phyloP scores from a whole-genome alignment of 2,888 invertebrate genomes.

The Calliphora vomitoria region DNA sequence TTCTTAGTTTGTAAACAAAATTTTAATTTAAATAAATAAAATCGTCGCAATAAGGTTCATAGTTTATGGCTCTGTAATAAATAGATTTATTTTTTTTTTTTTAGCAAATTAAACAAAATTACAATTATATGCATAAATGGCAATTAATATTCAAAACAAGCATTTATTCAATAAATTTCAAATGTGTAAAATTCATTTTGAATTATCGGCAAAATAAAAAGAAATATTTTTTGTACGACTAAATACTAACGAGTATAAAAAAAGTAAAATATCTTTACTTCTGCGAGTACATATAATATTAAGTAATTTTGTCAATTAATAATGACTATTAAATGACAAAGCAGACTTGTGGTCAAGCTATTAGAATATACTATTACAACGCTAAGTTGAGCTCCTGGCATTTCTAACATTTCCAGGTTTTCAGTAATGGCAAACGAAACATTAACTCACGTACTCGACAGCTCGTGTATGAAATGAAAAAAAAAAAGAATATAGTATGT shows the following conservation, averaged over 20 bases:
- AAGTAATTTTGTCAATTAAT: background rate
- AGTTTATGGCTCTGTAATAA: no score
- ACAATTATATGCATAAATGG: background rate
- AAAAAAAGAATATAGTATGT: no score
- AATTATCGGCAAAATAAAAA: constrained; percentile 6
- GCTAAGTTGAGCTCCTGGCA: background rate
- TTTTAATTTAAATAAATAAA: no score
- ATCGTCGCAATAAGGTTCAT: no score
- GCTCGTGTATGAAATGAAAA: constrained; percentile 7
- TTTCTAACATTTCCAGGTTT: background rate
- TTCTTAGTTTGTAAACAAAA: no score
- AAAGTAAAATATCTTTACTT: background rate
- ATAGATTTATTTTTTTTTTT: no score
- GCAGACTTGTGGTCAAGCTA: background rate
- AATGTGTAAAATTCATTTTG: background rate
- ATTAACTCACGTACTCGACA: constrained; percentile 14
- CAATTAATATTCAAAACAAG: constrained; percentile 7
- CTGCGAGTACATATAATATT: background rate
- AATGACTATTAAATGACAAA: no score
- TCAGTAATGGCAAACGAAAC: background rate
- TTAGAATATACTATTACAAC: background rate
- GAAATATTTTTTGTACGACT: background rate
- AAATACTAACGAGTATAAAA: background rate
- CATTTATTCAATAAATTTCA: background rate
- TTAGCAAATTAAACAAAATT: background rate